Conservation (phyloP, 2,797 vertebrate genomes). For the Catharus ustulatus region DNA sequence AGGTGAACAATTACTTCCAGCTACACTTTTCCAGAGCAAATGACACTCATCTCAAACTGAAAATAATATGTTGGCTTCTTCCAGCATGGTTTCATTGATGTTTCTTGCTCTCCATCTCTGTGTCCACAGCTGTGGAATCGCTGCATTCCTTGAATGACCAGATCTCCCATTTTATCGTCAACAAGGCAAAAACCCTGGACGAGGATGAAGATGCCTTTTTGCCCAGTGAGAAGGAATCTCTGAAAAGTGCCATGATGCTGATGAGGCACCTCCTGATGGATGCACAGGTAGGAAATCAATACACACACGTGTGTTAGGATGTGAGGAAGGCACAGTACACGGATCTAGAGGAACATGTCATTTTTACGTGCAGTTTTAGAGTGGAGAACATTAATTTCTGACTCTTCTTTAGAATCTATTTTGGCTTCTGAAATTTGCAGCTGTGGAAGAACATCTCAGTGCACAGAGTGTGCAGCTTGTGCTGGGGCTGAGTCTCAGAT, state of each 20-base stretch:
- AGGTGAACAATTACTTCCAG: neutral
- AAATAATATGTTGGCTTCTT: neutral
- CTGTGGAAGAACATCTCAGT: neutral
- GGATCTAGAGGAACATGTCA: neutral
- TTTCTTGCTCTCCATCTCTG: neutral
- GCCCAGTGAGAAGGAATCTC: constrained; percentile 84
- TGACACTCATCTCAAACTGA: neutral
- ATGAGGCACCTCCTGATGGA: constrained; percentile 93
- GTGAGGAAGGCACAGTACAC: neutral
- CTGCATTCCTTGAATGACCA: constrained; percentile 92
- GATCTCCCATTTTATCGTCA: constrained; percentile 90
- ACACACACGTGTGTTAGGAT: neutral
- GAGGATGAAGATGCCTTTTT: constrained; percentile 80
- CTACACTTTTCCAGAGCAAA: neutral
- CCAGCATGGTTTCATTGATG: neutral
- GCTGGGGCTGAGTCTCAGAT: neutral
- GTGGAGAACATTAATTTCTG: neutral
- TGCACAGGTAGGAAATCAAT: constrained; percentile 84
- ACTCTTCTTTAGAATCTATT: neutral
- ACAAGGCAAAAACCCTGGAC: constrained; percentile 82
- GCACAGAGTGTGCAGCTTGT: neutral
- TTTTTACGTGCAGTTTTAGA: neutral
- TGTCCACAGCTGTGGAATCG: constrained; percentile 83
- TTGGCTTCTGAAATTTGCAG: neutral
- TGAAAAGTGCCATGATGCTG: constrained; percentile 89